phyloP scores from a whole-genome alignment of 2,888 invertebrate species.

The Hyles lineata region DNA sequence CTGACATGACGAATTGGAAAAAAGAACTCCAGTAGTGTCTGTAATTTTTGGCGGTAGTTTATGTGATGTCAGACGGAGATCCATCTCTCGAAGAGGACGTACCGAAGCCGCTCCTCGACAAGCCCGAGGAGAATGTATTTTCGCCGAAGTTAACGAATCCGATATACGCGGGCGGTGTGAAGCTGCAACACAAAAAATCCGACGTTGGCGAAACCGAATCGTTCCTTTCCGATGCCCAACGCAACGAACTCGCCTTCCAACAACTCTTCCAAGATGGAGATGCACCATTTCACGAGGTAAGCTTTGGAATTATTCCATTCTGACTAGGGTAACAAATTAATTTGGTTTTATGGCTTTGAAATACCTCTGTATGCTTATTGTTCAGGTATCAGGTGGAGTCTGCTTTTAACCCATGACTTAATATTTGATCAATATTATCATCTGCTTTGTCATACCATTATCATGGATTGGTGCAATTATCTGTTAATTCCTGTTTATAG shows the following conservation, averaged over 20 bases:
- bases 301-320: constrained; percentile 32
- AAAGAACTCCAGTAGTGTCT: constrained; percentile 34
- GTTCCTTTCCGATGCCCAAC: constrained; percentile 72
- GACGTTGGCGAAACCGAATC: constrained; percentile 73
- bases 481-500: no score
- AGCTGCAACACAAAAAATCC: constrained; percentile 69
- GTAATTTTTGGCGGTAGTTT: constrained; percentile 40
- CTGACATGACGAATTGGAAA: constrained; percentile 39
- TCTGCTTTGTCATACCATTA: no score
- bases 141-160: constrained; percentile 79
- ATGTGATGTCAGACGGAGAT: constrained; percentile 82
- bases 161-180: constrained; percentile 73
- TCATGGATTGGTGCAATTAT: no score
- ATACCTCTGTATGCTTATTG: no score
- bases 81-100: constrained; percentile 82
- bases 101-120: constrained; percentile 72
- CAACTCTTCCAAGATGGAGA: constrained; percentile 75
- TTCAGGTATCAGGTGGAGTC: no score
- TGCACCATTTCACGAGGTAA: constrained; percentile 70
- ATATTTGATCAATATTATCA: no score
- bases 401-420: no score
- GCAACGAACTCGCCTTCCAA: constrained; percentile 77
- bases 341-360: neutral
- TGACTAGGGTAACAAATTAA: neutral
- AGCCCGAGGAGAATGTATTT: constrained; percentile 76